Base-by-base conservation (phyloP, 1,140 invertebrate genomes). In the Danaus plexippus region DNA sequence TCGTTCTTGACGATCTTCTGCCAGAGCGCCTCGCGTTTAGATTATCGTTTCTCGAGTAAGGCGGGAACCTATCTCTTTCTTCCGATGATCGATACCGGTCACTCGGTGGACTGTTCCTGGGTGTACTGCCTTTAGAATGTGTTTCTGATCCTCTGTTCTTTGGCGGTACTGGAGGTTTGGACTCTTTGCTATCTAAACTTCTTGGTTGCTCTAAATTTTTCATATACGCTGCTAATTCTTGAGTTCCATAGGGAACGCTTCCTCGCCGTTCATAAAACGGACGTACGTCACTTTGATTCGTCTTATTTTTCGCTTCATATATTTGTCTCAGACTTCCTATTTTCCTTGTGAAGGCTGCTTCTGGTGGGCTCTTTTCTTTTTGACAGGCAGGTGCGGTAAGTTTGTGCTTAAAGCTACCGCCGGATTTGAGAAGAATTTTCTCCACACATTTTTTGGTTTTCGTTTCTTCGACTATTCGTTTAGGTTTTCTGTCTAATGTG, bases 401-500 rank as follows among this genome's bases (percentile, higher is more conserved):
- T 70, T 87, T 87, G 47, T 75, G 63, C 63, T 90, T 89, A 63
- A 93, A 93, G 69, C 91, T 93, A 5, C 91, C 90, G 40, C 88
- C 91, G 10, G 85, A 88, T 71, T 84, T 87, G 10, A 85, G 54
- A 15, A 88, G 63, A 59, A 88, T 92, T 61, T 92, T 90, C n/a
- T 86, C 86, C 1, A 88, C 78, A 54, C 72, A 72, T 69, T 80
- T 85, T 50, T 75, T 74, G 47, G 55, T 53, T 66, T 73, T 76
- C 9, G 62, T 49, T 15, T 15, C 53, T 41, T 61, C 55, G 11
- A 44, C 18, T 22, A 13, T 32, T 51, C 52, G 79, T 53, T 74
- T 83, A 11, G 93, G 92, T 75, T 94, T 94, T 12, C 94, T 87
- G 69, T 95, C 94, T 12, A 95, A 77, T 1, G 94, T 96, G 66